These are phyloP conservation scores for Channallabes apus DNA, from an alignment of 2,797 vertebrate species.

Conservation along the genomic window DNA sequence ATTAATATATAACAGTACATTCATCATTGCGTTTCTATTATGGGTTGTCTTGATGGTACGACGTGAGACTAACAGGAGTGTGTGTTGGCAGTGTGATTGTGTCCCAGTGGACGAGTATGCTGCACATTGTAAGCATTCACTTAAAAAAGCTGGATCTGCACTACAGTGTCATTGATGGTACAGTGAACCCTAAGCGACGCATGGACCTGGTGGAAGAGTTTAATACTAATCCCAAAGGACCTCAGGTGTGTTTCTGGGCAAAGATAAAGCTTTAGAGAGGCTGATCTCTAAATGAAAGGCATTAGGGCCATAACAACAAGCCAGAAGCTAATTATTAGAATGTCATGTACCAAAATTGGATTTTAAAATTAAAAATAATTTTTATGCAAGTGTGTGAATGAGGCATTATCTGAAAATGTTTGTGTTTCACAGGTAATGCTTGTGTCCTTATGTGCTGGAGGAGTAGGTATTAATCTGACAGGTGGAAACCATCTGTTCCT, in stretches of 20 bases:
- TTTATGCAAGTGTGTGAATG: background rate
- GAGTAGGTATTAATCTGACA: slow-evolving; percentile 88
- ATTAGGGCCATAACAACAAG: background rate
- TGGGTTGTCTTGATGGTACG: background rate
- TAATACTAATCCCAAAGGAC: slow-evolving; percentile 81
- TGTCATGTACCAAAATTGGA: background rate
- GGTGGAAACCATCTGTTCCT: slow-evolving; percentile 98
- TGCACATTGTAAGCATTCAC: slow-evolving; percentile 84
- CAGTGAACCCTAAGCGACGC: slow-evolving; percentile 85
- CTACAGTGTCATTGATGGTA: slow-evolving; percentile 82
- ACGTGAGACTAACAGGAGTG: background rate
- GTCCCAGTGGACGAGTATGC: slow-evolving; percentile 97
- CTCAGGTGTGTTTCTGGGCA: slow-evolving; percentile 74
- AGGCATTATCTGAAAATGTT: background rate
- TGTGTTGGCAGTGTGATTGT: slow-evolving; percentile 83
- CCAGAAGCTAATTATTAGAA: background rate
- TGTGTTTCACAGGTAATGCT: slow-evolving; percentile 83
- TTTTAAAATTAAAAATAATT: background rate
- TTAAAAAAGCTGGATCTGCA: slow-evolving; percentile 74
- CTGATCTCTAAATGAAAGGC: background rate
- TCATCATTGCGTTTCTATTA: background rate
- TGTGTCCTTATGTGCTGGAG: slow-evolving; percentile 91
- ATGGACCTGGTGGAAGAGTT: slow-evolving; percentile 96
- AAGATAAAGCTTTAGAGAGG: background rate
- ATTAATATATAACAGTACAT: background rate